Evolutionary conservation across 2,797 vertebrate genomes (phyloP).

Genomic region (Notoglanidium macrostoma): DNA sequence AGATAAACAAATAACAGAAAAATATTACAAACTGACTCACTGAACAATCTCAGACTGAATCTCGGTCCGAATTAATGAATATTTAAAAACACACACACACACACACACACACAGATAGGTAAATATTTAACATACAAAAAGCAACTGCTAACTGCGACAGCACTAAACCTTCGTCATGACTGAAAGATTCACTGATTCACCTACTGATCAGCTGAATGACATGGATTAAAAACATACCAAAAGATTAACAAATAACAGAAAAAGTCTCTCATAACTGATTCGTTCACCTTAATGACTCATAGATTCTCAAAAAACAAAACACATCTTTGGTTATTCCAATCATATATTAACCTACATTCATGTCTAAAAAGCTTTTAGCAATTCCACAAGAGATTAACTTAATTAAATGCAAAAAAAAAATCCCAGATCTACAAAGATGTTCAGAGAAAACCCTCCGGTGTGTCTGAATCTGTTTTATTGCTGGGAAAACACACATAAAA

Average conservation of each 20-base stretch:
- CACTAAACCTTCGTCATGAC: background rate
- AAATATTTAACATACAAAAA: background rate
- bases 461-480: background rate
- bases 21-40: background rate
- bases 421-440: background rate
- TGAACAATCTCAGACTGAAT: background rate
- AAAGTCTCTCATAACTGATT: background rate
- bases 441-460: background rate
- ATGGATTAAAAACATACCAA: background rate
- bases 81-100: no score
- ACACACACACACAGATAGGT: background rate
- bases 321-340: background rate
- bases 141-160: background rate
- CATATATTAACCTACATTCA: no score
- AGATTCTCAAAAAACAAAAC: background rate
- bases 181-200: background rate
- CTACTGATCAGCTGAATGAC: background rate
- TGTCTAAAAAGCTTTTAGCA: background rate
- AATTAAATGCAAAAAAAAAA: background rate
- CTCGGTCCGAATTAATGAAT: background rate
- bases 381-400: background rate
- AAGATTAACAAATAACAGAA: background rate
- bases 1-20: background rate
- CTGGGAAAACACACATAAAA: conserved; percentile 8
- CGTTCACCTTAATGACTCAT: background rate